Conservation (phyloP, 2,888 invertebrate species). For the Carabus problematicus region DNA sequence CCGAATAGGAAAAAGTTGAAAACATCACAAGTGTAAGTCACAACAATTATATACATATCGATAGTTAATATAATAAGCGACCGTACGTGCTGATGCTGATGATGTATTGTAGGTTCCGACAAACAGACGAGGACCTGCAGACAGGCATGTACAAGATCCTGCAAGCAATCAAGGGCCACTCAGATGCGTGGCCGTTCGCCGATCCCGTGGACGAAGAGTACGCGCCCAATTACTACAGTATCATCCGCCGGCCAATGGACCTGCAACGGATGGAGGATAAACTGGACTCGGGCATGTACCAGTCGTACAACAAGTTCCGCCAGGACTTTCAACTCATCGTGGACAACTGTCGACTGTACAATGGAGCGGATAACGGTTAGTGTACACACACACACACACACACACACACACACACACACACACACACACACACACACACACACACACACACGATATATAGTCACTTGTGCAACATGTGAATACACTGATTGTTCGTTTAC, state of each 20-base stretch:
- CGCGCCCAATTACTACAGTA: slow-evolving; percentile 84
- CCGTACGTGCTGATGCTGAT: background rate
- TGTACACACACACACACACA: slow-evolving; percentile 38
- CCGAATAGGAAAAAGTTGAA: slow-evolving; percentile 65
- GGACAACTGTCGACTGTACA: slow-evolving; percentile 90
- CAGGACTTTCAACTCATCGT: slow-evolving; percentile 91
- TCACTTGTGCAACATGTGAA: no score
- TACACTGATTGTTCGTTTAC: slow-evolving; percentile 45
- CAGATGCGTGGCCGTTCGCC: slow-evolving; percentile 94
- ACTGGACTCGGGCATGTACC: slow-evolving; percentile 81
- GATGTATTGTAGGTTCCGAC: slow-evolving; percentile 68
- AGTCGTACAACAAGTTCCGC: slow-evolving; percentile 80
- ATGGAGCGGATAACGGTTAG: slow-evolving; percentile 91
- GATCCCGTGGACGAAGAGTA: slow-evolving; percentile 93
- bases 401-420: no score
- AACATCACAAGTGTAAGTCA: slow-evolving; percentile 72
- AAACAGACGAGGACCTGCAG: slow-evolving; percentile 83
- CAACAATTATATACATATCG: background rate
- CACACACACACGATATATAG: no score
- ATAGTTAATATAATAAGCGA: background rate
- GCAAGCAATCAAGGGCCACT: slow-evolving; percentile 84
- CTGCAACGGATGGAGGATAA: slow-evolving; percentile 87
- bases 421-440: no score
- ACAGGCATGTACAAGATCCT: slow-evolving; percentile 93
- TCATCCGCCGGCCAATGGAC: slow-evolving; percentile 84